Percentiles rank a stretch among this genome's conserved stretches.
phyloP scores from a whole-genome alignment of 2,797 vertebrate species.

The Muscicapa comitata region DNA sequence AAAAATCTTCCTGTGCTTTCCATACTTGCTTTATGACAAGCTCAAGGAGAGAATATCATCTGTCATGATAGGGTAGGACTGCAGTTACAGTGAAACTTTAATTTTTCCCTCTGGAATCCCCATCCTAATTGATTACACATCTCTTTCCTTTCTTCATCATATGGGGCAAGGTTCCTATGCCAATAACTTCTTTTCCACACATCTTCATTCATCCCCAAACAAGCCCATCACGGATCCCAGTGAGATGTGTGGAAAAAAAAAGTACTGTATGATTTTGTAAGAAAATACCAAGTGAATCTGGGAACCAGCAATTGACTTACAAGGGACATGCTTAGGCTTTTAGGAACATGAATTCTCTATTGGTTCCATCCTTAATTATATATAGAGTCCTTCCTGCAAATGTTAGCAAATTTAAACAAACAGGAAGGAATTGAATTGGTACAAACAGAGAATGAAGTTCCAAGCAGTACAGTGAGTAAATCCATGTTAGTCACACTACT shows the following conservation, averaged over 20 bases:
- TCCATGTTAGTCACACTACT: not conserved
- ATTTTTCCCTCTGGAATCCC: not conserved
- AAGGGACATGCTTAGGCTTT: not conserved
- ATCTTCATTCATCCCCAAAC: not conserved
- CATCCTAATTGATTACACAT: not conserved
- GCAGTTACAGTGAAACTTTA: not conserved
- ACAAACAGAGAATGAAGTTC: not conserved
- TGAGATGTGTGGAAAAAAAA: not conserved
- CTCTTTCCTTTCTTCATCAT: not conserved
- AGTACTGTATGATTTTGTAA: not conserved
- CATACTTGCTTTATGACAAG: not conserved
- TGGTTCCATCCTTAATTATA: not conserved
- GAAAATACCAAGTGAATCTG: not conserved
- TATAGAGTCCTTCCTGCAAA: not conserved
- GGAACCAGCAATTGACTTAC: not conserved
- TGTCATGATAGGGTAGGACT: not conserved
- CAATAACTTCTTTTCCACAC: not conserved
- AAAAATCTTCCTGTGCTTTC: not conserved
- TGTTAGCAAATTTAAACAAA: not conserved
- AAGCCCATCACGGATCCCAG: fast-evolving
- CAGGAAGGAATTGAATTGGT: not conserved
- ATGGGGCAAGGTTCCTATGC: not conserved
- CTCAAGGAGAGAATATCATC: not conserved
- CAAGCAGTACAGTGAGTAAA: not conserved
- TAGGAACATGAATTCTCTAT: not conserved